phyloP scores from a whole-genome alignment of 2,797 vertebrate species.

The Cossypha caffra region DNA sequence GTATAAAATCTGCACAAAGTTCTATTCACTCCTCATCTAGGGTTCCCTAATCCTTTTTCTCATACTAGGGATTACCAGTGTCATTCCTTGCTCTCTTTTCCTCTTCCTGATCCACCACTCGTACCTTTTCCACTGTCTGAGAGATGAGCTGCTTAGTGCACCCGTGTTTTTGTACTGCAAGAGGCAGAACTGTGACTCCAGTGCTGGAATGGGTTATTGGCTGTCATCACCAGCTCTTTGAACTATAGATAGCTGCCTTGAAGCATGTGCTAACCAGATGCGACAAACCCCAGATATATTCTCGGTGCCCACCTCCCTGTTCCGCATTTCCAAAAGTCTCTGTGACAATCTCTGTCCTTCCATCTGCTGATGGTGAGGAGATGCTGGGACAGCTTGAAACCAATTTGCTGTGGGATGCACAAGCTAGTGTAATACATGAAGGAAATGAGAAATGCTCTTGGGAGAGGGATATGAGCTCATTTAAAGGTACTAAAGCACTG shows the following conservation, averaged over 20 bases:
- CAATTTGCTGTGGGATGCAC: neutral
- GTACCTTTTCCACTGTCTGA: neutral
- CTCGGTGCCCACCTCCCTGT: neutral
- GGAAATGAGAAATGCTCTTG: neutral
- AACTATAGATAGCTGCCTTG: slow-evolving; percentile 11
- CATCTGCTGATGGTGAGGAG: neutral
- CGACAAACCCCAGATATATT: neutral
- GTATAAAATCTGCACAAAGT: neutral
- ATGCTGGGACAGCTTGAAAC: neutral
- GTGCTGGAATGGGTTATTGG: neutral
- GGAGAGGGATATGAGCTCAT: neutral
- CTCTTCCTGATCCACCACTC: neutral
- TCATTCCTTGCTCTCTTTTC: neutral
- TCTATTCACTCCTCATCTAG: neutral
- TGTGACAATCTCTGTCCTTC: neutral
- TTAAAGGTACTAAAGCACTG: neutral
- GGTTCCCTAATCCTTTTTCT: neutral
- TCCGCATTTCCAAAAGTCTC: neutral
- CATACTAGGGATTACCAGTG: neutral
- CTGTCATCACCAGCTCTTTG: neutral
- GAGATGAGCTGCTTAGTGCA: neutral
- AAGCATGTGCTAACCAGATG: neutral
- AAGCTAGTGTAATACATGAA: neutral
- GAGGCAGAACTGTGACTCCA: neutral
- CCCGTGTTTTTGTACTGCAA: neutral